These are phyloP conservation scores for Drosophila borealis DNA, from an alignment of 2,888 invertebrate genomes.

Conservation along the genomic window DNA sequence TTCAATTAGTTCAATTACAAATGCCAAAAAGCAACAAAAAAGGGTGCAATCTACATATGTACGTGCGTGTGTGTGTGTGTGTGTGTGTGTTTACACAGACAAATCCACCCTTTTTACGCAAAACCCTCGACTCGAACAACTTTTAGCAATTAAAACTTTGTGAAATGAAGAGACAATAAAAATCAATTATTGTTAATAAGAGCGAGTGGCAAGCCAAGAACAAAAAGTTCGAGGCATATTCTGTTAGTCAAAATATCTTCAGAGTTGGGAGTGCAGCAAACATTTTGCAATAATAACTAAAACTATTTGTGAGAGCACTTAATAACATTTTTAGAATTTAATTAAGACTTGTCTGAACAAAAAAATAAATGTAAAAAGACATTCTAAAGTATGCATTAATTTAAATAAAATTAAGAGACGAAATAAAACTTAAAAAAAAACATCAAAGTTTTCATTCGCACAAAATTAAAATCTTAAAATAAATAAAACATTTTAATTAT, in stretches of 20 bases:
- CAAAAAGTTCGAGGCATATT: neutral
- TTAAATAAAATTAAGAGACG: too few species aligned
- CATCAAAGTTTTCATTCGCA: too few species aligned
- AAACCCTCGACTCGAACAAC: constrained; percentile 37
- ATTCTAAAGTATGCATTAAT: too few species aligned
- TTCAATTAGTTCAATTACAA: constrained; percentile 74
- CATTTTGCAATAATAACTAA: neutral
- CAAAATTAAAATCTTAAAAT: too few species aligned
- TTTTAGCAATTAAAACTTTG: constrained; percentile 73
- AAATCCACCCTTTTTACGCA: constrained; percentile 42
- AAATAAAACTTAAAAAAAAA: too few species aligned
- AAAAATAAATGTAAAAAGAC: too few species aligned
- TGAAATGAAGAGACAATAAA: constrained; percentile 70
- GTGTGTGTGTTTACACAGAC: constrained; percentile 14
- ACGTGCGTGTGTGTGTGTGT: constrained; percentile 10
- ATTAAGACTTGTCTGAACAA: too few species aligned
- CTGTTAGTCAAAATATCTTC: neutral
- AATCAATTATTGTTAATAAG: constrained; percentile 77
- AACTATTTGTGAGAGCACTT: neutral
- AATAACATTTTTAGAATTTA: neutral
- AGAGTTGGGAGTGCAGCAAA: neutral
- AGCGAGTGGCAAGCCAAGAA: constrained; percentile 15
- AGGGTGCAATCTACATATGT: constrained; percentile 27
- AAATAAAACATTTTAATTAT: too few species aligned
- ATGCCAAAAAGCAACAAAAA: constrained; percentile 17